Evolutionary conservation across 2,797 vertebrate genomes (phyloP), one percentile per base, ranked within the genome.

Genomic region (Megaceryle alcyon): DNA sequence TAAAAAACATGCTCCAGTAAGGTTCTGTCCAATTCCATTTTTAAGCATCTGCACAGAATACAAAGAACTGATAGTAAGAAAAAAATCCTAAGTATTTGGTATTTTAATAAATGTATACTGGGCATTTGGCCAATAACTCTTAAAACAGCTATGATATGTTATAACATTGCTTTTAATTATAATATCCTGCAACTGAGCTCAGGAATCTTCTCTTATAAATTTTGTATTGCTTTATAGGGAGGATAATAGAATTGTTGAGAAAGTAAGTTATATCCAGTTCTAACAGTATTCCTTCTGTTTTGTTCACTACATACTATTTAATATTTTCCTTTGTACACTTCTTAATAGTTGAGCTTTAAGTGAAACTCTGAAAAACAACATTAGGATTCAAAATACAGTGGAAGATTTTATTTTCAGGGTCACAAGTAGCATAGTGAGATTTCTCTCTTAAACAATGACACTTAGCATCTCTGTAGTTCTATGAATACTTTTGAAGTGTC

Each of bases 401-500:
- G 86, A 97, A 96, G 95, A 97, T 97, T 97, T 97, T 97, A 82
- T 97, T 98, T 98, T 97, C 97, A 98, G 98, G 98, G 98, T 98
- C 98, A 98, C 91, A 96, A 97, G 96, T 96, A 97, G 90, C 97
- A 97, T 56, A 81, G 97, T 3, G 95, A 98, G 97, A 98, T 97
- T 97, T 98, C 96, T 97, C 98, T 98, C 98, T 97, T 97, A 98
- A 98, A 98, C 98, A 98, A 98, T 98, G 98, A 98, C 98, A 98
- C 98, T 98, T 97, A 97, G 96, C 98, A 97, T 97, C 98, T 98
- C 97, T 97, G 98, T 98, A 98, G 97, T 98, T 98, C 97, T 96
- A 97, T 97, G 98, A 98, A 98, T 98, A 98, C 98, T 98, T 98
- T 98, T 98, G 98, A 98, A 98, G 98, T 98, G 98, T 98, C 98